Base-by-base conservation (phyloP, 2,888 invertebrate genomes). In the Tortricodes alternella region DNA sequence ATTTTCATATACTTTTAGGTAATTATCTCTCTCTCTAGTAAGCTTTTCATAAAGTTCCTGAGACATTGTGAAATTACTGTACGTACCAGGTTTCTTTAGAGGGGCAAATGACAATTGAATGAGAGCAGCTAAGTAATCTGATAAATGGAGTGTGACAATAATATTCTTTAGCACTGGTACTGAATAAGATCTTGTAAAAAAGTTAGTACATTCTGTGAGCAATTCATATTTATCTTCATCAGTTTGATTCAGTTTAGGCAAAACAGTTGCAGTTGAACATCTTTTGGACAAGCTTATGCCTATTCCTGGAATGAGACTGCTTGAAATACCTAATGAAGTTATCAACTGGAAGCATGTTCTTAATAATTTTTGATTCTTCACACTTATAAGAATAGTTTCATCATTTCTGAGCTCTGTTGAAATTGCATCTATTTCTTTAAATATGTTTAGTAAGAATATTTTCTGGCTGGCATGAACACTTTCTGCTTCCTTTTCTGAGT, bases 21-120 rank as follows among this genome's bases (percentile, higher is more conserved):
- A 94, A 55, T 85, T 76, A 61, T 79, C 67, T 71, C 92, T 92
- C 34, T 94, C 93, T 23, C 62, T 61, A 64, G 72, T 76, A 7
- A 95, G 76, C 63, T 83, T 82, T 1, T 83, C 70, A 78, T 92
- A 93, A 62, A 92, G 78, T 62, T 92, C 91, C 65, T 80, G 65
- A 0, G 94, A 92, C 93, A 94, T 94, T 43, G 70, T 68, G 74
- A 92, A 83, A 52, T 76, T 71, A 2, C 64, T 57, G 57, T 89
- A 89, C 6, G 63, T 63, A 0, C 87, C 80, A 53, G 94, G 93
- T 80, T 93, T 92, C 60, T 92, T 92, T 24, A 95, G 71, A 5
- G 94, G 94, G 29, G 93, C 94, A 85, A 93, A 93, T 19, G 93
- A 87, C 44, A 96, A 80, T 79, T 96, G 96, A 65, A 95, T 92